Evolutionary conservation across 2,113 vertebrate genomes (phyloP), one percentile per base, ranked within the genome.

Genomic region (Oryzias curvinotus): DNA sequence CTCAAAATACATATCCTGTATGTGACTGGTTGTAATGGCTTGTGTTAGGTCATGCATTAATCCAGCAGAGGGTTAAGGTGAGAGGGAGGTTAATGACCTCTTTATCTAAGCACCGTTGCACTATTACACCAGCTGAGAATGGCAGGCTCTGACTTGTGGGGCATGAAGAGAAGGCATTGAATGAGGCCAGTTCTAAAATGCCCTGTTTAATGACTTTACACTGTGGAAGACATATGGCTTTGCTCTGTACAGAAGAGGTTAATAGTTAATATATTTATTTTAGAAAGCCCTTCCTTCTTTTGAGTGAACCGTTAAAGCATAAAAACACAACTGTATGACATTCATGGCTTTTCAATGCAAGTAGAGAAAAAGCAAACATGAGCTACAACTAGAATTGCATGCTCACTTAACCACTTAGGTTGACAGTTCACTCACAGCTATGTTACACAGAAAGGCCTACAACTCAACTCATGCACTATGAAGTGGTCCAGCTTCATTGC

Each of bases 351-450:
- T 28, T 57, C 48, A 51, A 16, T 62, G 50, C 47, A 18, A 57
- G 25, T 48, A 63, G 28, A 3, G 28, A 62, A 4, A 60, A 53
- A 59, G 21, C 52, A 49, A 14, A 28, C 46, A 26, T 26, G 18
- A 71, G 57, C 71, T 66, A 8, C 53, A 56, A 65, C 52, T 46
- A 61, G 58, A 17, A 68, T 61, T 74, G 59, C 71, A 52, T 72
- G 73, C 78, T 85, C 72, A 80, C 77, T 86, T 88, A 89, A 81
- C 77, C 87, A 78, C 84, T 87, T 77, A 76, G 80, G 76, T 78
- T 90, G 91, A 86, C 88, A 71, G 82, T 83, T 90, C 84, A 91
- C 86, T 90, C 74, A 74, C 70, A 68, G 69, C 71, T 65, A 15
- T 66, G 51, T 42, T 57, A 14, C 85, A 62, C 52, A 74, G 65